Evolutionary conservation across 2,797 vertebrate genomes (phyloP).

Genomic region (Ctenopoma kingsleyae): DNA sequence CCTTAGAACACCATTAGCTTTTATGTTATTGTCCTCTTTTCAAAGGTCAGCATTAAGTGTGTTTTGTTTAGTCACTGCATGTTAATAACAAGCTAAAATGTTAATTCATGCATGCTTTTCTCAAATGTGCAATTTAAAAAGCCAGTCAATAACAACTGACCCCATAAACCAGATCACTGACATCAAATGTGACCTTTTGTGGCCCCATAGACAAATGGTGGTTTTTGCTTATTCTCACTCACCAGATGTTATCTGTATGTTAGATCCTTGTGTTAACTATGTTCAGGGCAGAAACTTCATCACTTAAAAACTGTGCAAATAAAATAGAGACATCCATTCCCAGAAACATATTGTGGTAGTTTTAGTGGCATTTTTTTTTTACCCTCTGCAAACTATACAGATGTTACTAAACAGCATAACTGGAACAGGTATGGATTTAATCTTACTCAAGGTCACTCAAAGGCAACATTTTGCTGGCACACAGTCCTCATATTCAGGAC

Average conservation of each 20-base stretch:
- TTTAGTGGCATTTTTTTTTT: background rate
- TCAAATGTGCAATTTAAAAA: conserved; percentile 57
- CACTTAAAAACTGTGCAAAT: background rate
- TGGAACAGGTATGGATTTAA: conserved; percentile 33
- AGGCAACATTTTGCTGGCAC: conserved; percentile 27
- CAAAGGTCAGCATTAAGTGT: conserved; percentile 26
- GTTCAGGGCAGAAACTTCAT: background rate
- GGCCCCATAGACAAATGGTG: conserved; percentile 16
- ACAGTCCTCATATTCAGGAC: conserved; percentile 36
- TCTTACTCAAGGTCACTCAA: conserved; percentile 28
- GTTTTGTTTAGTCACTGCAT: conserved; percentile 4
- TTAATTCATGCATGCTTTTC: conserved; percentile 56
- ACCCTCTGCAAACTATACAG: conserved; percentile 3
- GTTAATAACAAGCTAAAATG: conserved; percentile 37
- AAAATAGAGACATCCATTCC: background rate
- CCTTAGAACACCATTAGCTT: conserved; percentile 7
- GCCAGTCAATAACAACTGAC: conserved; percentile 55
- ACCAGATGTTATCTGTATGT: conserved; percentile 14
- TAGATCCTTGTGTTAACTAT: background rate
- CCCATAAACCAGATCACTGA: conserved; percentile 60
- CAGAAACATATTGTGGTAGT: background rate
- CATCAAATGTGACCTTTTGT: conserved; percentile 69
- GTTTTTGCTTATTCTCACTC: conserved; percentile 28
- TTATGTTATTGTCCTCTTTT: conserved; percentile 18
- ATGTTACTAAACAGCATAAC: conserved; percentile 7